phyloP scores from a whole-genome alignment of 1,140 invertebrate genomes.

The Chlorops oryzae region DNA sequence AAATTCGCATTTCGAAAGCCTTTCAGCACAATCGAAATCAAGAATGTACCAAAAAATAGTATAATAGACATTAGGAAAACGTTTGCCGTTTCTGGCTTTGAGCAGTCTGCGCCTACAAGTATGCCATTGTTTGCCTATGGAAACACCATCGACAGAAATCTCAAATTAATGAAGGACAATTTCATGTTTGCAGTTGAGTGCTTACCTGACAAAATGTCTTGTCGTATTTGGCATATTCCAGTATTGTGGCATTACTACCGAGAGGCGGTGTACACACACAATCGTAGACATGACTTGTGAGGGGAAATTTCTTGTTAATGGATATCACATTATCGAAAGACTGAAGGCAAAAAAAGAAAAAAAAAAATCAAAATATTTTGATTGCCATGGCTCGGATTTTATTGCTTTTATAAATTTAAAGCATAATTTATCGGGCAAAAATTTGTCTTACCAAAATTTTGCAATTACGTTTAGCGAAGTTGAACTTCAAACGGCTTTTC shows the following conservation, averaged over 20 bases:
- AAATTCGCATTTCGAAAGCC: constrained; percentile 92
- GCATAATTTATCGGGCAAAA: too few species aligned
- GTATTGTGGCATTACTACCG: constrained; percentile 40
- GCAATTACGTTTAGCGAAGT: too few species aligned
- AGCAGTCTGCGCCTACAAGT: constrained; percentile 66
- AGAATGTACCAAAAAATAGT: constrained; percentile 89
- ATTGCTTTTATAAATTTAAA: too few species aligned
- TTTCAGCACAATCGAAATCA: constrained; percentile 82
- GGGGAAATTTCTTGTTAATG: constrained; percentile 75
- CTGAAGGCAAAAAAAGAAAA: constrained; percentile 49
- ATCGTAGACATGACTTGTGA: constrained; percentile 57
- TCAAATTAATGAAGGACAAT: not conserved
- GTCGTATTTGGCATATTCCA: constrained; percentile 58
- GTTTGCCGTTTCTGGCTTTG: constrained; percentile 72
- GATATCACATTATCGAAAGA: constrained; percentile 78
- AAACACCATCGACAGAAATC: constrained; percentile 31
- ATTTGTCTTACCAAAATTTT: too few species aligned
- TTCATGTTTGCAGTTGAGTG: constrained; percentile 6
- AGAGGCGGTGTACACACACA: constrained; percentile 60
- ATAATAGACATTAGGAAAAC: constrained; percentile 95
- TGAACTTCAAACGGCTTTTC: too few species aligned
- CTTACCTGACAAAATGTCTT: constrained; percentile 61
- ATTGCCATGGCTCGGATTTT: too few species aligned
- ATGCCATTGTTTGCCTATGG: constrained; percentile 72
- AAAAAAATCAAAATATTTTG: too few species aligned